Evolutionary conservation across 2,797 vertebrate genomes (phyloP).

Genomic region (Ptychobarbus kaznakovi): DNA sequence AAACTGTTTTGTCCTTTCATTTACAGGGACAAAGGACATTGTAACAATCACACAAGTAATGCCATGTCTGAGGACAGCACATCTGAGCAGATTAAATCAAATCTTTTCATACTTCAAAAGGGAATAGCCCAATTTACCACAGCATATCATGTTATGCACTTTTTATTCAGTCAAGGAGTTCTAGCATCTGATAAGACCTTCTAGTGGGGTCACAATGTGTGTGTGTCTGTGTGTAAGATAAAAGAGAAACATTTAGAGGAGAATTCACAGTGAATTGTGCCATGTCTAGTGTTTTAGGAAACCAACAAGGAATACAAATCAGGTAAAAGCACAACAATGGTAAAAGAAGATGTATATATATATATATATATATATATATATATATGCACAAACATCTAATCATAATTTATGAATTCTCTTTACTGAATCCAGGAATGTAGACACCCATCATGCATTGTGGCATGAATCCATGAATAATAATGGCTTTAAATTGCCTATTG

Average conservation of each 20-base stretch:
- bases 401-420: too few species aligned
- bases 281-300: neutral
- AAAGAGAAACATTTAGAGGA: neutral
- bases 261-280: neutral
- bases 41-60: constrained; percentile 22
- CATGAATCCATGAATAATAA: too few species aligned
- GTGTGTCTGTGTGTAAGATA: neutral
- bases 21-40: constrained; percentile 56
- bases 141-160: neutral
- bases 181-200: neutral
- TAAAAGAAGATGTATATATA: neutral
- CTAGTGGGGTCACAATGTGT: neutral
- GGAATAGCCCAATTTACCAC: constrained; percentile 36
- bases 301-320: neutral
- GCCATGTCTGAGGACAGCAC: constrained; percentile 41
- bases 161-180: neutral
- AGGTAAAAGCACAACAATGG: neutral
- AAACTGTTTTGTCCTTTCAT: constrained; percentile 58
- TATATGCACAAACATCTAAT: too few species aligned
- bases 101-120: constrained; percentile 45
- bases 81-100: constrained; percentile 46
- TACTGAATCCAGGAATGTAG: too few species aligned
- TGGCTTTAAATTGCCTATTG: too few species aligned
- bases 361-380: too few species aligned
- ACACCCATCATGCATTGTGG: too few species aligned